A percentile compares a stretch with the other conserved stretches of the same genome.
phyloP scores from a whole-genome alignment of 2,888 invertebrate species.

The Lasioglossum lativentre region DNA sequence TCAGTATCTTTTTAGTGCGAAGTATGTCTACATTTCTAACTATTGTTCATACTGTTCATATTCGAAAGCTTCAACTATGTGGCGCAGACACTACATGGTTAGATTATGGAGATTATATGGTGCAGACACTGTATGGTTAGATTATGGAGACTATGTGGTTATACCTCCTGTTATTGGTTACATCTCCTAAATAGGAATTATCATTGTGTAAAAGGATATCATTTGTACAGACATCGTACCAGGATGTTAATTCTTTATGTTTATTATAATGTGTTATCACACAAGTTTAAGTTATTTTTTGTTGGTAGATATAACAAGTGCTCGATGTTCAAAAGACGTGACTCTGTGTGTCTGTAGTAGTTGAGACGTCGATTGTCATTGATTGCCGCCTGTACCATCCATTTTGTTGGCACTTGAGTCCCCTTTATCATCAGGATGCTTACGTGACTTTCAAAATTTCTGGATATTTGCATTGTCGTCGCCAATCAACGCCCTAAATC shows the following conservation, averaged over 20 bases:
- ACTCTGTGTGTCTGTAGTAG: conserved; percentile 31
- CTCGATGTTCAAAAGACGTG: conserved; percentile 2
- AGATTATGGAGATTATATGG: too few relatives aligned
- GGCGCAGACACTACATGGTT: neutral
- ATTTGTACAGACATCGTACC: neutral
- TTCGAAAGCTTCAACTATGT: neutral
- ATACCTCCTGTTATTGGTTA: too few relatives aligned
- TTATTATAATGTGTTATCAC: neutral
- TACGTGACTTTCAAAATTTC: conserved; percentile 45
- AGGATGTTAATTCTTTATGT: neutral
- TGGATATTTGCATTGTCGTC: conserved; percentile 10
- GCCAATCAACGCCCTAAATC: conserved; percentile 11
- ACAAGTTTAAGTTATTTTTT: neutral
- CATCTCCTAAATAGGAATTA: neutral
- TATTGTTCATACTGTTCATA: neutral
- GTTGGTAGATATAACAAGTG: neutral
- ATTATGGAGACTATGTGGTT: too few relatives aligned
- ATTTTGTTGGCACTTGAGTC: conserved; percentile 58
- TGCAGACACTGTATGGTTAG: too few relatives aligned
- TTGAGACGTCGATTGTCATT: conserved; percentile 59
- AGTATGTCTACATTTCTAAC: neutral
- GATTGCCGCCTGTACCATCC: conserved; percentile 68
- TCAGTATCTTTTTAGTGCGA: neutral
- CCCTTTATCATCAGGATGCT: conserved; percentile 48
- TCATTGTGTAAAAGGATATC: neutral